A percentile compares a stretch with the other conserved stretches of the same genome.
phyloP scores from a whole-genome alignment of 1,140 invertebrate species.

The Aphaenogaster ashmeadi region DNA sequence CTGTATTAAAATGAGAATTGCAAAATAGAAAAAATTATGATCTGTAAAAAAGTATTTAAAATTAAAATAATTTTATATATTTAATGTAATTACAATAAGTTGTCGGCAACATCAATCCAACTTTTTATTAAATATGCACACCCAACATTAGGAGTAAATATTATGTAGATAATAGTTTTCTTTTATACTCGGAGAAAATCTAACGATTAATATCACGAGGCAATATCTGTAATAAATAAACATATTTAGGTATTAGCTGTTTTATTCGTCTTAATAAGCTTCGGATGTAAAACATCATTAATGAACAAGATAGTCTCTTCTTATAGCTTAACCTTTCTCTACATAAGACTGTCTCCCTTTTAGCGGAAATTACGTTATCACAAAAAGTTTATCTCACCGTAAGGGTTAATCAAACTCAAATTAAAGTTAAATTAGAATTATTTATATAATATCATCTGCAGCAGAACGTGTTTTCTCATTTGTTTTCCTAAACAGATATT shows the following conservation, averaged over 20 bases:
- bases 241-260: not conserved
- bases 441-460: conserved; percentile 26
- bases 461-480: not conserved
- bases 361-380: conserved; percentile 27
- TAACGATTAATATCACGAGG: not conserved
- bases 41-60: not conserved
- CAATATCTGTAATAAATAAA: conserved; percentile 1
- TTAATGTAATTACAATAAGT: not conserved
- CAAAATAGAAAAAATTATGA: not conserved
- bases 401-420: conserved; percentile 34
- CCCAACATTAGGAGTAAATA: not conserved
- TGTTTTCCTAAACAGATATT: not conserved
- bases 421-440: conserved; percentile 65
- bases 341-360: conserved; percentile 6
- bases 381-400: conserved; percentile 48
- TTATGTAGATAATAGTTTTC: not conserved
- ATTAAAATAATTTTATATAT: conserved; percentile 1
- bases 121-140: not conserved
- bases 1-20: not conserved
- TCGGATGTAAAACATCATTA: not conserved
- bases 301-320: not conserved
- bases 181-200: not conserved
- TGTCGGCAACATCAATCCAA: not conserved
- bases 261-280: not conserved
- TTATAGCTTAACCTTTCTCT: not conserved